Evolutionary conservation across 2,113 vertebrate genomes (phyloP), one percentile per base, ranked within the genome.

Genomic region (Rhabdomys dilectus): DNA sequence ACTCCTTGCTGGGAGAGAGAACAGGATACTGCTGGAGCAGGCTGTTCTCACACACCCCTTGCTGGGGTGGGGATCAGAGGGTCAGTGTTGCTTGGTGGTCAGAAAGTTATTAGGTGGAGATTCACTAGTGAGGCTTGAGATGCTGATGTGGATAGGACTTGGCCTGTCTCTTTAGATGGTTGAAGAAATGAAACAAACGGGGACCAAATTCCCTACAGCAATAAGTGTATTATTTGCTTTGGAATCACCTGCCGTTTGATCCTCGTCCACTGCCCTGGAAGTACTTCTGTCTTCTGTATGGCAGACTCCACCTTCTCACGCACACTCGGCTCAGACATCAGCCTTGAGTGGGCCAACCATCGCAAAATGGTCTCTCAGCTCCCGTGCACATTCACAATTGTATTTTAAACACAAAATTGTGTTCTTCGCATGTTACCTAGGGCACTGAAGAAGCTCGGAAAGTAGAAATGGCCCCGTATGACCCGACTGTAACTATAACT

Each of bases 1-100:
- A 76, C 82, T 93, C 31, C 88, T 91, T 58, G 82, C 91, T 95
- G 78, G 39, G 64, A 80, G 87, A 36, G 64, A 78, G 76, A 88
- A 48, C 48, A 80, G 62, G 72, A 45, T 60, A n/a, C 21, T n/a
- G 6, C 22, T 34, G 36, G 82, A 80, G 82, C 7, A 60, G 72
- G 29, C 72, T 21, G 45, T 26, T 31, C 56, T 80, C 73, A 8
- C 2, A 5, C 2, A 4, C 16, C 53, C 15, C 73, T 91, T 66
- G 42, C 94, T 66, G 51, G n/a, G n/a, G n/a, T n/a, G n/a, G 29
- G 42, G 45, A 16, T 12, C 29, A 24, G 48, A 76, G 70, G 60
- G 51, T 5, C 26, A 34, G 6, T 17, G 6, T 11, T 0, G n/a
- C 48, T 39, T 45, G 39, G 1, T 72, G 15, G 22, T 31, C 45